Evolutionary conservation across 2,113 vertebrate genomes (phyloP).

Genomic region (Notothenia coriiceps): DNA sequence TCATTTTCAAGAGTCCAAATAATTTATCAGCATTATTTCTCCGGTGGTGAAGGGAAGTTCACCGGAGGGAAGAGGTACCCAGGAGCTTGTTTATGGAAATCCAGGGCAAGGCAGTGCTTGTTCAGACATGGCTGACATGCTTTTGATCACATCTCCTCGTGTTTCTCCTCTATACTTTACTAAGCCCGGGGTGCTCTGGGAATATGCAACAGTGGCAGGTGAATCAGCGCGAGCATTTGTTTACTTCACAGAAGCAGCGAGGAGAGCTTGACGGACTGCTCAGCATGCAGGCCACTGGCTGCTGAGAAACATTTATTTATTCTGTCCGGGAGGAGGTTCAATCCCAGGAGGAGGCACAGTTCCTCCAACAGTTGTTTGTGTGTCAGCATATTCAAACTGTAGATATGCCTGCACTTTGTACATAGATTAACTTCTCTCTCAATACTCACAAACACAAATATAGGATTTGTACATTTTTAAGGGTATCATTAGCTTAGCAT

Average conservation of each 20-base stretch:
- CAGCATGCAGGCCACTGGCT: conserved; percentile 67
- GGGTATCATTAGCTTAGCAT: conserved; percentile 43
- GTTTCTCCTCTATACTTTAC: conserved; percentile 60
- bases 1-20: conserved; percentile 42
- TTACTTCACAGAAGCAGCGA: conserved; percentile 64
- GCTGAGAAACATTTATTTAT: conserved; percentile 68
- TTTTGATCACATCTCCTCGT: conserved; percentile 66
- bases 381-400: background rate
- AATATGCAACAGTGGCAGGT: conserved; percentile 74
- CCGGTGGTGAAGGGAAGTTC: conserved; percentile 24
- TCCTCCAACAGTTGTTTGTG: conserved; percentile 40
- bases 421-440: conserved; percentile 21
- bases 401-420: conserved; percentile 6
- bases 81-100: conserved; percentile 26
- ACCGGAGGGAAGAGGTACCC: conserved; percentile 46
- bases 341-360: conserved; percentile 51
- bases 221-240: conserved; percentile 72
- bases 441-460: background rate
- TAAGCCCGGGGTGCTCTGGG: conserved; percentile 59
- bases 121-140: conserved; percentile 57
- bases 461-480: conserved; percentile 32
- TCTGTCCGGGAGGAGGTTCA: conserved; percentile 61
- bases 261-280: conserved; percentile 64
- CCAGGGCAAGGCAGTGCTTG: conserved; percentile 42
- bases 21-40: conserved; percentile 65